Evolutionary conservation across 2,113 vertebrate species (phyloP).

Genomic region (Trachemys scripta): DNA sequence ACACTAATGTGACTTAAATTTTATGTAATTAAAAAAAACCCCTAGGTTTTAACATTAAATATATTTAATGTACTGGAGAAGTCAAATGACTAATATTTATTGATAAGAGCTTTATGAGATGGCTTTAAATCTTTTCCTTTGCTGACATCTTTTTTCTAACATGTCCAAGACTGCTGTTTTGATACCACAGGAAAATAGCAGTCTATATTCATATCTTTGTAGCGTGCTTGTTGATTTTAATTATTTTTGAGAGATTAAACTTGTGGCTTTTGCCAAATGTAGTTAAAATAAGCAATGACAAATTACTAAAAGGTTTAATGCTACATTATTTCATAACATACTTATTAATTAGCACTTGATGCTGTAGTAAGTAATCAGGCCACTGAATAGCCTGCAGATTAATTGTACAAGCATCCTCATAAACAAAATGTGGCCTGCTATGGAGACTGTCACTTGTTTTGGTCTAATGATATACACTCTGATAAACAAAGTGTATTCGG

Average conservation of each 20-base stretch:
- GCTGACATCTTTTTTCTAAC: background rate
- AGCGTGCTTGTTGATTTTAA: background rate
- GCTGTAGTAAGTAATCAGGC: background rate
- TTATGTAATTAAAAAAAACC: background rate
- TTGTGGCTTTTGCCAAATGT: background rate
- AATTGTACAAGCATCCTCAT: background rate
- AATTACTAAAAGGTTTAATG: background rate
- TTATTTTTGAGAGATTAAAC: slow-evolving; percentile 15
- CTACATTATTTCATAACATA: background rate
- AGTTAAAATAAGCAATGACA: slow-evolving; percentile 1
- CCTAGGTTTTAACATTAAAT: background rate
- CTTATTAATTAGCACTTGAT: background rate
- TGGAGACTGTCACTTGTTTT: background rate
- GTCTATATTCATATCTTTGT: background rate
- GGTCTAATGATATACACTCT: background rate
- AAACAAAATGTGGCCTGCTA: background rate
- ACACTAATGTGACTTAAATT: background rate
- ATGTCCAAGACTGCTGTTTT: background rate
- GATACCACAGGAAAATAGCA: background rate
- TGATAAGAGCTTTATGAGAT: background rate
- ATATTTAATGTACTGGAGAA: background rate
- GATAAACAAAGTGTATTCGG: background rate
- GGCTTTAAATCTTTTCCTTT: background rate
- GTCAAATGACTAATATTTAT: background rate
- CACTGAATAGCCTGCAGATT: background rate